Base-by-base conservation (phyloP, 2,113 vertebrate genomes). In the Pipra filicauda region DNA sequence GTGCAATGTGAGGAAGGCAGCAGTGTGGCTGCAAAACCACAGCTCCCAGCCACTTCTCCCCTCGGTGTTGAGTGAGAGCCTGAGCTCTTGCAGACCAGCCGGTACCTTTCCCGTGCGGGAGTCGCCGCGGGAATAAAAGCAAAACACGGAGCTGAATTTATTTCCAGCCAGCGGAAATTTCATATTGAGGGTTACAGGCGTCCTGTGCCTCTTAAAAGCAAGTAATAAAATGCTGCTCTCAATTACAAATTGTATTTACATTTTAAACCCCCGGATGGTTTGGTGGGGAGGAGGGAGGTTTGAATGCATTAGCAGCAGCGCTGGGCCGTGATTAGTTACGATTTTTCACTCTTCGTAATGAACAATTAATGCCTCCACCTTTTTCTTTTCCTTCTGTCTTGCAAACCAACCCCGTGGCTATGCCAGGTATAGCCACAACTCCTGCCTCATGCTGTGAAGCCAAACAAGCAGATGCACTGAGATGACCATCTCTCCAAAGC, bases 181-280 rank as follows among this genome's bases (percentile, higher is more conserved):
- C 96, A 95, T 93, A 94, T 96, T 94, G 95, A 96, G 92, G 95
- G 88, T 97, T 96, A 97, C 95, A 95, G 95, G 95, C 96, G 2
- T 93, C 92, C 93, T 93, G 96, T 96, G 96, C 96, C 96, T 97
- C 96, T 97, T 96, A 97, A 97, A 97, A 92, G 93, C 91, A 39
- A 93, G 96, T 94, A 96, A 96, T 97, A 95, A 97, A 97, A 96
- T 96, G 96, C 96, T 93, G 93, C 91, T 96, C 96, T 97, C 95
- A 95, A 96, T 97, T 96, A 96, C 95, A 95, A 94, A 95, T 92
- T 89, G 83, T 97, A 94, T 97, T 97, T 96, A 96, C 96, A 96
- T 96, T 94, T 94, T 81, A 88, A 96, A 94, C 88, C 96, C 95
- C 86, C 93, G 85, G 54, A 93, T 51, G 95, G 88, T 65, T 95